Evolutionary conservation across 2,113 vertebrate genomes (phyloP), one percentile per base, ranked within the genome.

Genomic region (Pluvialis apricaria): DNA sequence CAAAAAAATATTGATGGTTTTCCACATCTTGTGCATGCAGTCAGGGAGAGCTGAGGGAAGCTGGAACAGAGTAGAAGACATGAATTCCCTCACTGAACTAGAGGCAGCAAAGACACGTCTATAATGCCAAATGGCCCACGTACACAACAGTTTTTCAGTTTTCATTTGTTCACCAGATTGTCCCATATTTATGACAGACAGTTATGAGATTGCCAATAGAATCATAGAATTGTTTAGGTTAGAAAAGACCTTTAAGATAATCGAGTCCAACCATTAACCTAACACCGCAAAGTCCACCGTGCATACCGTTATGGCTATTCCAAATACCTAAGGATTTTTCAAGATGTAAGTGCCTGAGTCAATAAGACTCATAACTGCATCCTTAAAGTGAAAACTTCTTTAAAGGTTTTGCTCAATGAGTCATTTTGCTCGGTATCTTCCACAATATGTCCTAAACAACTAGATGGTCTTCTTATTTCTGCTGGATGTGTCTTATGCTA

Each of bases 401-500:
- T 10, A 21, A 18, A 58, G 29, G 8, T 34, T 76, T 51, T 64
- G 4, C 22, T 82, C 51, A 15, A 5, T 34, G 64, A 38, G 6
- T 34, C 52, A 11, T 22, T 69, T 29, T 25, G 31, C 34, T 64
- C 52, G 6, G 20, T 49, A 0, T 14, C 22, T 45, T 44, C 54
- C n/a, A 15, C 2, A 0, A 10, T 0, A 57, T 13, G 29, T 13
- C n/a, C 26, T 44, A 76, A 88, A n/a, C 17, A 66, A 57, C 10
- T 6, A 47, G 65, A 20, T 11, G 3, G 10, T n/a, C 29, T 9
- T 45, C 15, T 18, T 44, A 7, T 38, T 92, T 78, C 45, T 61
- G 13, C 25, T 44, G 65, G 10, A 32, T 49, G 22, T 7, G 14
- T 29, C 10, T 54, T n/a, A 4, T 5, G 6, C 29, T 42, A 52